Conservation (phyloP, 1,140 invertebrate genomes). For the Cataglyphis hispanica region DNA sequence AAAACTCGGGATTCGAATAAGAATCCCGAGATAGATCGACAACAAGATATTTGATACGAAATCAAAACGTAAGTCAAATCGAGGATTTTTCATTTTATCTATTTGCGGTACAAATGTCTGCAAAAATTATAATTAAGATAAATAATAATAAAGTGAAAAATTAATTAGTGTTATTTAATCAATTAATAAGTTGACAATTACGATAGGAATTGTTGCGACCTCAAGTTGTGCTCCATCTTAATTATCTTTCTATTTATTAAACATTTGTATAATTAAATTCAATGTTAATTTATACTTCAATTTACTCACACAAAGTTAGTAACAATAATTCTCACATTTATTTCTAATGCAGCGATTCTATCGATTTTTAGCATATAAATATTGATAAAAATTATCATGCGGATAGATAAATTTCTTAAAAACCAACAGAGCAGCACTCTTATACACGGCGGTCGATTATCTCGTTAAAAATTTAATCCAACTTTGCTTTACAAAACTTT, state of each 20-base stretch:
- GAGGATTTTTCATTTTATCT: neutral
- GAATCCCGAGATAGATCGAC: neutral
- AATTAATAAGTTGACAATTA: neutral
- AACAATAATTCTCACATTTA: neutral
- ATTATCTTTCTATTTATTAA: neutral
- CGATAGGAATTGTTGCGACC: neutral
- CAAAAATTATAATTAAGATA: conserved; percentile 15
- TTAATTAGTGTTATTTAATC: neutral
- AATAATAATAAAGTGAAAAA: neutral
- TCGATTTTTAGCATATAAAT: neutral
- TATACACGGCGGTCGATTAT: neutral
- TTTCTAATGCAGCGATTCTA: neutral
- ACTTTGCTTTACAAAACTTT: conserved; percentile 7
- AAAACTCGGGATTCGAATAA: neutral
- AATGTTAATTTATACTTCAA: conserved; percentile 6
- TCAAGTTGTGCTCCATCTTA: no score
- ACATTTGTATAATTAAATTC: neutral
- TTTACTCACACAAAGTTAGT: neutral
- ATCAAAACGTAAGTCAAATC: neutral
- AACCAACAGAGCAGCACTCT: neutral
- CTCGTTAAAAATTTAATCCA: conserved; percentile 6
- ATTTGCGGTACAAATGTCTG: neutral
- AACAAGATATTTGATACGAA: conserved; percentile 9
- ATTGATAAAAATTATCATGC: neutral
- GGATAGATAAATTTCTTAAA: conserved; percentile 16